Evolutionary conservation across 1,140 invertebrate species (phyloP), one percentile per base, ranked within the genome.

Genomic region (Rhopalosiphum padi): DNA sequence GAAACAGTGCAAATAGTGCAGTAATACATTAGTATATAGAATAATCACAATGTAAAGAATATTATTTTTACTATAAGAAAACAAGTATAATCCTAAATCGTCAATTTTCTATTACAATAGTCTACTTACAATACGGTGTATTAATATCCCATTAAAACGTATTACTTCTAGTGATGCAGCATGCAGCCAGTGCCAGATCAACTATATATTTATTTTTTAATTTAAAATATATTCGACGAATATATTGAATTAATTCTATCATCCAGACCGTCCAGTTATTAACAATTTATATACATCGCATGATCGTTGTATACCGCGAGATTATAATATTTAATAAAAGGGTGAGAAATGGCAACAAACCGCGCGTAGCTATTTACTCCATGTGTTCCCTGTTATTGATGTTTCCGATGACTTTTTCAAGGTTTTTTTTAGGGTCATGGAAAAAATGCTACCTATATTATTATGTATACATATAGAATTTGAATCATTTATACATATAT

Each of bases 391-490:
- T 41, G 37, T 46, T 87, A 87, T 87, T 48, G 86, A 87, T 46
- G 86, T 87, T 87, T 87, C 15, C 15, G 43, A 48, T 46, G 86
- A 87, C 86, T 87, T 51, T 87, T 41, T 48, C 86, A 87, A 87
- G 86, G 43, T 87, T 87, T 87, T 48, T 87, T 87, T 48, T n/a
- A 11, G 43, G 86, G 86, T 87, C 86, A 48, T 46, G 43, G n/a
- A 48, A 86, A 86, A 86, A 86, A 43, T 25, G 30, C 30, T n/a
- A n/a, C 4, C 25, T 30, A 60, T 60, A 30, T 60, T 11, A 30
- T 60, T 30, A 30, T 30, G 8, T 60, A 43, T 41, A 83, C 7
- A 43, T 43, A 85, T 43, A 85, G 2, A 11, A 43, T 25, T 23
- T 41, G 22, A 41, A 83, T 86, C 8, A 86, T 43, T 43, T 41